Evolutionary conservation across 2,888 invertebrate genomes (phyloP).

Genomic region (Oeneis ivallda): DNA sequence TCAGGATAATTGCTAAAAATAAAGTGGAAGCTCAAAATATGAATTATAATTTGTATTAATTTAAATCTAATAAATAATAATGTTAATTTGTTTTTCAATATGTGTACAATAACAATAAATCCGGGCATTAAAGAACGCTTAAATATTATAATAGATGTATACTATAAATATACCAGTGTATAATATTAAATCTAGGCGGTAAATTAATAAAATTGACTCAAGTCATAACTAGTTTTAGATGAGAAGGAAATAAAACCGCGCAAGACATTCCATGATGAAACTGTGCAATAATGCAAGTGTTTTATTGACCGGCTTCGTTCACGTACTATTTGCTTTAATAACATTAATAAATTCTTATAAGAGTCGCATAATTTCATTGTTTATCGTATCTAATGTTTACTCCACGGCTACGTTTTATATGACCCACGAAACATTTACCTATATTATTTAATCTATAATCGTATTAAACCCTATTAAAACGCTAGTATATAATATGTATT

Average conservation of each 20-base stretch:
- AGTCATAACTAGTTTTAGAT: constrained; percentile 53
- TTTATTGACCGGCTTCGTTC: constrained; percentile 38
- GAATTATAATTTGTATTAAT: no score
- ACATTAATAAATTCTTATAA: constrained; percentile 27
- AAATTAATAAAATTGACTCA: constrained; percentile 42
- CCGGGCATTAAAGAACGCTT: no score
- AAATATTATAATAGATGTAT: no score
- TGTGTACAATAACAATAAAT: no score
- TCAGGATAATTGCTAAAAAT: no score
- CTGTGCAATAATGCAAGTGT: constrained; percentile 58
- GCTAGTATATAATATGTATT: no score
- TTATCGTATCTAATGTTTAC: constrained; percentile 16
- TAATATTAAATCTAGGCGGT: not conserved
- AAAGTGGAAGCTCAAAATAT: no score
- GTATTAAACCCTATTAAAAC: not conserved
- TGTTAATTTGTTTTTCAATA: no score
- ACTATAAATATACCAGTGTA: no score
- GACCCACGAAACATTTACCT: not conserved
- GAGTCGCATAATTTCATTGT: constrained; percentile 14
- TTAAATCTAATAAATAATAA: no score
- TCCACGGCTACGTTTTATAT: not conserved
- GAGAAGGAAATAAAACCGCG: constrained; percentile 62
- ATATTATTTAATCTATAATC: not conserved
- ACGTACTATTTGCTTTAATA: constrained; percentile 31
- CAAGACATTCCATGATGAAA: constrained; percentile 64